Percentiles rank a stretch among this genome's conserved stretches.
phyloP scores from a whole-genome alignment of 2,888 invertebrate genomes.

The Drosophila fungiperda region DNA sequence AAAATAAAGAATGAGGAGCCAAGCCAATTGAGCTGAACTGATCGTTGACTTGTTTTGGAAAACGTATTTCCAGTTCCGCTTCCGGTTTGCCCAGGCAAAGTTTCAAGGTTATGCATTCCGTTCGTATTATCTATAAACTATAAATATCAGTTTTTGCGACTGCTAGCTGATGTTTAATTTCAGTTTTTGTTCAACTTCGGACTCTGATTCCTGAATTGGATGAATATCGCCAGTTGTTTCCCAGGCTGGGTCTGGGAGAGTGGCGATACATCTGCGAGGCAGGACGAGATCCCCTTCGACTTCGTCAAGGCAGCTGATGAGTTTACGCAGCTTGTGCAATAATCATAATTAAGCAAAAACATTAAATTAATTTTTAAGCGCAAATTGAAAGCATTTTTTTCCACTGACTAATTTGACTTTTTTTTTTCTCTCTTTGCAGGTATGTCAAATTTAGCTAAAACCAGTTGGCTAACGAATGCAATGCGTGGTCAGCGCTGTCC shows the following conservation, averaged over 20 bases:
- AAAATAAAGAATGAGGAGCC: neutral
- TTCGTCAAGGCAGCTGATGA: neutral
- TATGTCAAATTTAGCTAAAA: conserved; percentile 55
- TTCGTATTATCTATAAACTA: too few species aligned
- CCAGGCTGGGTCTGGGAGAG: neutral
- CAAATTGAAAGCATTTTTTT: conserved; percentile 13
- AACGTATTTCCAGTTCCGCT: neutral
- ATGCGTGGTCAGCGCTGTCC: conserved; percentile 59
- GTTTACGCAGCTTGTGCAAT: neutral
- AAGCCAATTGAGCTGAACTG: neutral
- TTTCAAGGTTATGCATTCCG: neutral
- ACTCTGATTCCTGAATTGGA: neutral
- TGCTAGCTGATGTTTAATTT: neutral
- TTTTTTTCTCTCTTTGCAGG: conserved; percentile 49
- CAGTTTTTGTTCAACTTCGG: neutral
- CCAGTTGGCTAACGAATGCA: conserved; percentile 45
- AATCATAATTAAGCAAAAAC: neutral
- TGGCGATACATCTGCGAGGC: neutral
- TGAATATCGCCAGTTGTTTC: neutral
- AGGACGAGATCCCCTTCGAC: neutral
- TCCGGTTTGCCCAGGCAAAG: neutral
- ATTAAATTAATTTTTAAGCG: neutral
- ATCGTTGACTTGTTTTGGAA: neutral
- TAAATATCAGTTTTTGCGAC: neutral
- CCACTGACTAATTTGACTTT: conserved; percentile 31